A percentile compares a stretch with the other conserved stretches of the same genome.
These are phyloP conservation scores for Sturnira hondurensis DNA, from an alignment of 2,113 vertebrate species.

Conservation along the genomic window DNA sequence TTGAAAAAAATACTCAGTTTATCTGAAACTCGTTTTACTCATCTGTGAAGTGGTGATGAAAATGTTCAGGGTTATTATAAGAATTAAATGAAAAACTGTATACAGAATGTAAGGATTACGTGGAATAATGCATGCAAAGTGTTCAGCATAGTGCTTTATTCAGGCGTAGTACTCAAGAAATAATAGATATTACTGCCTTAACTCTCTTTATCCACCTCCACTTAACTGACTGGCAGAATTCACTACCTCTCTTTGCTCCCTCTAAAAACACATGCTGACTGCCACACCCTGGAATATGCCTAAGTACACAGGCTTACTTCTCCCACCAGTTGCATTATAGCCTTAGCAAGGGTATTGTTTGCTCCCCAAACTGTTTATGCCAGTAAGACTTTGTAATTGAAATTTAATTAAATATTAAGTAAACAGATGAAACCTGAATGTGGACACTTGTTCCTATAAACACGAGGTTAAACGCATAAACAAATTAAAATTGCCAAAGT, in stretches of 20 bases:
- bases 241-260: background rate
- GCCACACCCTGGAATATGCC: background rate
- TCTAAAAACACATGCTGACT: background rate
- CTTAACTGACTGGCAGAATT: background rate
- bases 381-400: background rate
- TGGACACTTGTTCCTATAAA: background rate
- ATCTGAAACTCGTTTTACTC: background rate
- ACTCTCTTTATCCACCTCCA: background rate
- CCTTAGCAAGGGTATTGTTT: conserved; percentile 1
- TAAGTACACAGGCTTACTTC: background rate
- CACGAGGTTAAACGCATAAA: background rate
- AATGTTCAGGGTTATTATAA: background rate
- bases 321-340: background rate
- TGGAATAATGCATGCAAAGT: background rate
- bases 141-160: background rate
- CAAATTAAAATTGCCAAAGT: background rate
- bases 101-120: background rate
- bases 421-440: background rate
- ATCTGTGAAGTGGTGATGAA: background rate
- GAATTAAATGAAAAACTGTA: background rate
- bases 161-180: background rate
- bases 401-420: conserved; percentile 40
- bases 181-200: background rate
- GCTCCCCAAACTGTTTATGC: background rate
- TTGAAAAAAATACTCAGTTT: background rate